Evolutionary conservation across 2,797 vertebrate species (phyloP), one percentile per base, ranked within the genome.

Genomic region (Uromys caudimaculatus): DNA sequence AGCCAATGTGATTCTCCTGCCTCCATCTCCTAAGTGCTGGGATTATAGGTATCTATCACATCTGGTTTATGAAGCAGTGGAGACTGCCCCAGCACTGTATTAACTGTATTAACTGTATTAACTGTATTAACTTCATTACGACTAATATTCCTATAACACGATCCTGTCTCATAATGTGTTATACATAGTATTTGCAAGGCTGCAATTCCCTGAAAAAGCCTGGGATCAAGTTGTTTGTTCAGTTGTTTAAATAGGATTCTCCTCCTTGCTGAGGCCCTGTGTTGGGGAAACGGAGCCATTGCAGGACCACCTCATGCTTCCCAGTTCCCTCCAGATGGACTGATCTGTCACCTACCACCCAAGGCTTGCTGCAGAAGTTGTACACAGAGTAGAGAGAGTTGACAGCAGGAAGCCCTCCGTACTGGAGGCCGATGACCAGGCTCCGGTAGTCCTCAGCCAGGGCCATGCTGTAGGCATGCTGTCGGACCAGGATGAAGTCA

Each of bases 331-430:
- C 3, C 7, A 12, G 44, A 58, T n/a, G 71, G 69, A 41, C 60
- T 47, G 77, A 82, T 35, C 50, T 0, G 0, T 32, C 76, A 98
- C 99, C 95, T 98, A 99, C 99, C 99, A 99, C 99, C 99, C 99
- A 99, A 73, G 99, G 99, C 97, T 99, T 99, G 99, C 99, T 99
- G 98, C 99, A 99, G 99, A 99, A 99, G 98, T 99, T 99, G 98
- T 99, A 99, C 98, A 99, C 99, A 50, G 99, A 99, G 97, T 99
- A 99, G 75, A 99, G 98, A 5, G 99, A 99, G 99, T 99, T 99
- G 98, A 99, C 95, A 0, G 99, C 99, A 0, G 99, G 98, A 35
- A 99, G 98, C 0, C 99, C 99, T 0, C 99, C 99, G 0, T 99
- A 99, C 95, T 99, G 99, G 58, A 99, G 98, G 89, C 99, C 99